phyloP scores from a whole-genome alignment of 2,888 invertebrate species.

The Eilema griseolum region DNA sequence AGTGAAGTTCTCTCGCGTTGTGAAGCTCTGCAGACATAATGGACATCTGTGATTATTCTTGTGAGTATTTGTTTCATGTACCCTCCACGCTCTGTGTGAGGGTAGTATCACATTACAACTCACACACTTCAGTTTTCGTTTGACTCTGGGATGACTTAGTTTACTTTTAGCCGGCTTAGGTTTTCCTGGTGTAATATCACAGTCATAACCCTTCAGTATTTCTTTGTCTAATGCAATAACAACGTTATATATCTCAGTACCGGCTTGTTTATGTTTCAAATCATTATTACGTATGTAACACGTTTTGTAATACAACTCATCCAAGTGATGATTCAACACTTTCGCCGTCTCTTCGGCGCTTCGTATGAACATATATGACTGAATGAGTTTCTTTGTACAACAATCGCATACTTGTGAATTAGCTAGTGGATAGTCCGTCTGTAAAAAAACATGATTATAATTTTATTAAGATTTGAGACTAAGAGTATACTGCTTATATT shows the following conservation, averaged over 20 bases:
- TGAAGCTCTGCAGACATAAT: conserved; percentile 12
- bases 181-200: background rate
- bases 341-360: conserved; percentile 22
- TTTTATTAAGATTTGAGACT: background rate
- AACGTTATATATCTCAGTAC: background rate
- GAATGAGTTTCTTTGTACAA: conserved; percentile 32
- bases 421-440: conserved; percentile 7
- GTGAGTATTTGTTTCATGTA: conserved; percentile 15
- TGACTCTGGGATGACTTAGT: background rate
- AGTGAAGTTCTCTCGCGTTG: background rate
- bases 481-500: too few species aligned
- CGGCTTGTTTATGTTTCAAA: background rate
- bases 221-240: conserved; percentile 7
- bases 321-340: conserved; percentile 18
- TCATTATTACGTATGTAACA: background rate
- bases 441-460: background rate
- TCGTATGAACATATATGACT: conserved; percentile 39
- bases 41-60: background rate
- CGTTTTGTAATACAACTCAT: conserved; percentile 2
- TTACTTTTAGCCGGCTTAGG: background rate
- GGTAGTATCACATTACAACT: conserved; percentile 3
- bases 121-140: background rate
- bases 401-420: conserved; percentile 29
- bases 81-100: background rate
- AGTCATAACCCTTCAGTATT: background rate